Evolutionary conservation across 2,888 invertebrate genomes (phyloP), one percentile per base, ranked within the genome.

Genomic region (Diploptera punctata): DNA sequence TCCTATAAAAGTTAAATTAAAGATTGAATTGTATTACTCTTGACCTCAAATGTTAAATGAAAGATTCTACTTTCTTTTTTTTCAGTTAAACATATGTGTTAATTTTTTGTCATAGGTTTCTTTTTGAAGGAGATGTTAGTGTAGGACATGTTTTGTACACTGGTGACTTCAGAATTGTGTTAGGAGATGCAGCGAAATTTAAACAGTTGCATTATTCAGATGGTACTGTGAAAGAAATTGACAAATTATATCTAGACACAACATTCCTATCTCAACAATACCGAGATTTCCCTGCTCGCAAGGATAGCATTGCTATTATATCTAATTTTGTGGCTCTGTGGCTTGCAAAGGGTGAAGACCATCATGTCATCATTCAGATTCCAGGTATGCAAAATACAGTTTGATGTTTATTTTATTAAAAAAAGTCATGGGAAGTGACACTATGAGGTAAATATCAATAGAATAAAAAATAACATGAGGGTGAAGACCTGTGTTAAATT

Each of bases 221-320:
- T 65, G 65, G 65, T 7, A 47, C 47, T 7, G 44, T 47, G 26
- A 65, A 44, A 18, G 16, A 10, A 18, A 65, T 65, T n/a, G 44
- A 65, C 26, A 65, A 65, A 24, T 4, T 65, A 47, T 65, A 47
- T 13, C n/a, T 65, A 16, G 65, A 65, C 47, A 65, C 65, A 3
- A 65, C 65, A 7, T 65, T 65, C 18, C 26, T 65, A 9, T 21
- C 21, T 13, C 26, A n/a, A 9, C 44, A n/a, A 29, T 47, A 65
- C 24, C 3, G 1, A 43, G 13, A n/a, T 18, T 65, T 65, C 26
- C 65, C 65, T n/a, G 44, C 47, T 10, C 31, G 65, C 9, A 16
- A 3, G 2, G 21, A 43, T n/a, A 65, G 65, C 29, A 47, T 47
- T 5, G 43, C 21, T 18, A 24, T 47, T 16, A 4, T 65, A n/a